Evolutionary conservation across 1,140 invertebrate genomes (phyloP).

Genomic region (Macrobrachium nipponense): DNA sequence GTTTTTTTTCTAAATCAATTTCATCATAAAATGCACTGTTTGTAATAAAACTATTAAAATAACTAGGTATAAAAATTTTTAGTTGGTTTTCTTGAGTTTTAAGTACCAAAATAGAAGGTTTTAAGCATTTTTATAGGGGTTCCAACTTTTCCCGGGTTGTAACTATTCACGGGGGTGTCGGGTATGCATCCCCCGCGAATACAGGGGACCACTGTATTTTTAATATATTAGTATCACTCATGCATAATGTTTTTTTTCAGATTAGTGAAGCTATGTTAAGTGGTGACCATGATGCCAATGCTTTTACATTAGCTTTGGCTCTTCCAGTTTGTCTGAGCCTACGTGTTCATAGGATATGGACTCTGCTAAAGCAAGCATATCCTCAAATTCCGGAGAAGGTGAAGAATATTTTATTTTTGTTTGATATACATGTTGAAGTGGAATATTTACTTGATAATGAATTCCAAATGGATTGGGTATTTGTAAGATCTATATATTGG

Average conservation of each 20-base stretch:
- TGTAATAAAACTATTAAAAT: too few species aligned
- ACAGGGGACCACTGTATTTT: too few species aligned
- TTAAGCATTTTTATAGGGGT: too few species aligned
- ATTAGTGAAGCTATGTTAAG: conserved; percentile 29
- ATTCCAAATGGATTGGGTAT: background rate
- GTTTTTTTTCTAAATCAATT: too few species aligned
- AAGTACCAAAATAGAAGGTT: too few species aligned
- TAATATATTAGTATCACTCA: conserved; percentile 36
- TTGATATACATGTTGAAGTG: background rate
- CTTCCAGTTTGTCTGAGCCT: conserved; percentile 32
- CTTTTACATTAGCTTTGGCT: conserved; percentile 38
- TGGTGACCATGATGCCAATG: conserved; percentile 43
- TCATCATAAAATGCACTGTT: too few species aligned
- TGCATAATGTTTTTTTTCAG: conserved; percentile 60
- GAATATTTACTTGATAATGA: background rate
- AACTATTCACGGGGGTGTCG: too few species aligned
- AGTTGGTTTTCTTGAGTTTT: too few species aligned
- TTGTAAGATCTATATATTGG: too few species aligned
- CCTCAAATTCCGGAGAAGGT: conserved; percentile 38
- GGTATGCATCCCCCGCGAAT: too few species aligned
- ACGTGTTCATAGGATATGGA: conserved; percentile 43
- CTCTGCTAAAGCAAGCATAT: conserved; percentile 30
- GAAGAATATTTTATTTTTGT: background rate
- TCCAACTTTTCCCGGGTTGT: too few species aligned
- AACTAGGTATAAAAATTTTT: too few species aligned